A percentile compares a stretch with the other conserved stretches of the same genome.
Conservation (phyloP, 2,797 vertebrate genomes). For the Crax fasciolata region DNA sequence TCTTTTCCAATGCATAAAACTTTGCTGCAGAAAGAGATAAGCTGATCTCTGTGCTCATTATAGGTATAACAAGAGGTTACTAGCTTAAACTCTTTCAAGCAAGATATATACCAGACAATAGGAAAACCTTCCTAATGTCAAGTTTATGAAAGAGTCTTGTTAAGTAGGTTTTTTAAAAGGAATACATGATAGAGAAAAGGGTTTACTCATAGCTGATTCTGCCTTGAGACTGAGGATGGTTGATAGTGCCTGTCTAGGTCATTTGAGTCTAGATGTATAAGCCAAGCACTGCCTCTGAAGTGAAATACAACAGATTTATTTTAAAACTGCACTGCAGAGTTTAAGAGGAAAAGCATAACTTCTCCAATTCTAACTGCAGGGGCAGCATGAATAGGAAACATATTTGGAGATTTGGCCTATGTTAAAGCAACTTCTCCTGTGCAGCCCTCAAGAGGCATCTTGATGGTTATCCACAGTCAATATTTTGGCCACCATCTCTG, state of each 20-base stretch:
- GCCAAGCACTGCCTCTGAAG: constrained; percentile 7
- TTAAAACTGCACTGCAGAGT: not conserved
- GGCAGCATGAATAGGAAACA: not conserved
- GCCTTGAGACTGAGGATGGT: not conserved
- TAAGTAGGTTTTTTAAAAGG: not conserved
- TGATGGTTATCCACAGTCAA: constrained; percentile 1
- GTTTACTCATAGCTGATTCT: not conserved
- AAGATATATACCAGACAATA: not conserved
- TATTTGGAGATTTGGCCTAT: not conserved
- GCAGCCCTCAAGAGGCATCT: not conserved
- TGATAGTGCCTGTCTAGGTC: not conserved
- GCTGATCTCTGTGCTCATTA: not conserved
- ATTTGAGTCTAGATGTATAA: not conserved
- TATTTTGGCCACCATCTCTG: not conserved
- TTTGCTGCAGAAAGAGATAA: not conserved
- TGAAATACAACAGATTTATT: not conserved
- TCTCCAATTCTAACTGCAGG: not conserved
- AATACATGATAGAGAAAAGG: not conserved
- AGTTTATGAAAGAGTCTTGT: not conserved
- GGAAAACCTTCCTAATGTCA: not conserved
- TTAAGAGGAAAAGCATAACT: not conserved
- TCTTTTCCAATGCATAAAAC: not conserved
- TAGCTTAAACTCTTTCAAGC: not conserved
- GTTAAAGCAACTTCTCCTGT: not conserved
- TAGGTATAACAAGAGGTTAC: not conserved